Conservation (phyloP, 1,140 invertebrate genomes). For the Mesaphorura yosii region DNA sequence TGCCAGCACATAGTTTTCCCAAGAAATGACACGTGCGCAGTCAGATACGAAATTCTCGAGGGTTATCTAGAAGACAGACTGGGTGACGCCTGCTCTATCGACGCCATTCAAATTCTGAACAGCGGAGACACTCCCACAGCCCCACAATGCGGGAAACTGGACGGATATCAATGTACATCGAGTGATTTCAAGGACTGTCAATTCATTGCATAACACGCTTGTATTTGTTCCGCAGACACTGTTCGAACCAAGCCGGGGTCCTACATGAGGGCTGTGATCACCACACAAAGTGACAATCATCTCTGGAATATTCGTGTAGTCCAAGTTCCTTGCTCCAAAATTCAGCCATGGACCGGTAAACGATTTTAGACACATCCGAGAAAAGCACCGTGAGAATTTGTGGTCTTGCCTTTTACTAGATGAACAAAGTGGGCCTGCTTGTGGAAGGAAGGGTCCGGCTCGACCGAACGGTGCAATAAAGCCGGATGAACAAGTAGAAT, state of each 20-base stretch:
- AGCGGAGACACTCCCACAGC: constrained; percentile 35
- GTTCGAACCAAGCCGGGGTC: constrained; percentile 33
- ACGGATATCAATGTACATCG: constrained; percentile 36
- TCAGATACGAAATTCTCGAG: constrained; percentile 33
- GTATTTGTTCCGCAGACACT: constrained; percentile 32
- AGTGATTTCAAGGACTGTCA: neutral
- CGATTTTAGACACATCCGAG: too few relatives aligned
- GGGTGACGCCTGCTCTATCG: constrained; percentile 35
- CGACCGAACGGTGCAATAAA: too few relatives aligned
- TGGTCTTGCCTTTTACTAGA: too few relatives aligned
- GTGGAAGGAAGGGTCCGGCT: too few relatives aligned
- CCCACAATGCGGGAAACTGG: constrained; percentile 35
- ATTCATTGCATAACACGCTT: neutral
- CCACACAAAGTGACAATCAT: constrained; percentile 34
- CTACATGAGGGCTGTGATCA: constrained; percentile 33
- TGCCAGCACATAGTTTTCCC: constrained; percentile 14
- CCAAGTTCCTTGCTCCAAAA: constrained; percentile 33
- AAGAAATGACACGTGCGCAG: constrained; percentile 12
- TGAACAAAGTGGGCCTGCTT: too few relatives aligned
- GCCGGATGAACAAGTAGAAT: too few relatives aligned
- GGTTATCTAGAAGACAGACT: constrained; percentile 34
- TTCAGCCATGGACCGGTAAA: constrained; percentile 17
- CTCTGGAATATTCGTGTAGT: constrained; percentile 35
- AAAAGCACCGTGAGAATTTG: too few relatives aligned
- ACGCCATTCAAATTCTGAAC: constrained; percentile 36